Percentiles rank a stretch among this genome's conserved stretches.
phyloP scores from a whole-genome alignment of 1,140 invertebrate species.

The Nasonia giraulti region DNA sequence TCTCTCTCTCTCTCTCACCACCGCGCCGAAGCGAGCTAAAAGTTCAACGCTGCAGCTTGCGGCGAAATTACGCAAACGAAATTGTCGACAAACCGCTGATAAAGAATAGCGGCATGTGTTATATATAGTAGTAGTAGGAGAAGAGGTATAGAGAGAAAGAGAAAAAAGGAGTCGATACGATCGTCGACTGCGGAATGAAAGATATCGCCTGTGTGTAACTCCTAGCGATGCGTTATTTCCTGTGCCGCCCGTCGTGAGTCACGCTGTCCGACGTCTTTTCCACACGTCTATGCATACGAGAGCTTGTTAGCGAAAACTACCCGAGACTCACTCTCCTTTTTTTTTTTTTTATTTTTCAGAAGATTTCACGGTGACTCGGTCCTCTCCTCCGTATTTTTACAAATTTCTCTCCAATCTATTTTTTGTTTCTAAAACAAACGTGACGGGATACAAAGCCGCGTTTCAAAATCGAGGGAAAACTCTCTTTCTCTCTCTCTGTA shows the following conservation, averaged over 20 bases:
- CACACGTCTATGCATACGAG: not conserved
- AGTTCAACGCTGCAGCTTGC: no score
- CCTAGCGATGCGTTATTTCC: slow-evolving; percentile 38
- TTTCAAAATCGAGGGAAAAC: no score
- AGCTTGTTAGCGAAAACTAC: slow-evolving; percentile 29
- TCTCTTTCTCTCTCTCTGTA: no score
- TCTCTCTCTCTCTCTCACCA: no score
- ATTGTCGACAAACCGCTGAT: not conserved
- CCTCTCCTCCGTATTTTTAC: no score
- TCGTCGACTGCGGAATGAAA: slow-evolving; percentile 30
- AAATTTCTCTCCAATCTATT: no score
- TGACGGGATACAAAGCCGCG: no score
- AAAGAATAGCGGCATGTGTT: not conserved
- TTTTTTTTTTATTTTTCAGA: not conserved
- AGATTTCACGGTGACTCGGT: no score
- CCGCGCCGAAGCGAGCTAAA: no score
- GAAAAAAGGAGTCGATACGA: slow-evolving; percentile 19
- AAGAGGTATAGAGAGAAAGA: not conserved
- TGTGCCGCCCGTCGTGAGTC: slow-evolving; percentile 14
- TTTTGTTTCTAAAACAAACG: no score
- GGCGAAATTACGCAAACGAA: not conserved
- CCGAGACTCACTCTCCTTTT: not conserved
- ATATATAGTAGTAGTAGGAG: no score
- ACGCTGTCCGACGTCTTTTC: not conserved
- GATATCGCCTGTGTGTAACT: slow-evolving; percentile 1